A percentile compares a stretch with the other conserved stretches of the same genome.
Conservation (phyloP, 2,113 vertebrate genomes). For the Hemibagrus wyckioides region DNA sequence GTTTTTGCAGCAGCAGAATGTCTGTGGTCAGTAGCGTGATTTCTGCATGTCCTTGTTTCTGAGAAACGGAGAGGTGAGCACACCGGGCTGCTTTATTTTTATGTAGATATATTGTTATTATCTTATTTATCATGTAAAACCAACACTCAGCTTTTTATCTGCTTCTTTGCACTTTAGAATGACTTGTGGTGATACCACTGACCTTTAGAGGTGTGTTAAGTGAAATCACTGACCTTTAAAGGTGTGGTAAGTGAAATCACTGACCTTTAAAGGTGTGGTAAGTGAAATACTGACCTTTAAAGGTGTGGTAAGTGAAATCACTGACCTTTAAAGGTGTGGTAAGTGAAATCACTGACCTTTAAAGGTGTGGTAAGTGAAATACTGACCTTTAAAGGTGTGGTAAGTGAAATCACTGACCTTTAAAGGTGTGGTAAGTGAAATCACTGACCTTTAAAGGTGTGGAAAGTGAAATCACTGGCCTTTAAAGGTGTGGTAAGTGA, state of each 20-base stretch:
- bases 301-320: not conserved
- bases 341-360: not conserved
- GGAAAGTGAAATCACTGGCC: not conserved
- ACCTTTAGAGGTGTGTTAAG: not conserved
- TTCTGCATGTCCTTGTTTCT: not conserved
- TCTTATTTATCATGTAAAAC: not conserved
- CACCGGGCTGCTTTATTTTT: not conserved
- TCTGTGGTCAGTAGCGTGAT: not conserved
- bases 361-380: not conserved
- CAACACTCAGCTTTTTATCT: not conserved
- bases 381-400: not conserved
- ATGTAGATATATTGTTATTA: not conserved
- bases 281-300: no score
- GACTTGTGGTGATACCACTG: not conserved
- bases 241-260: not conserved
- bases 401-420: not conserved
- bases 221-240: not conserved
- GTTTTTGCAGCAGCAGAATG: not conserved
- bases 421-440: not conserved
- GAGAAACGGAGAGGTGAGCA: not conserved
- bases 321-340: not conserved
- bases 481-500: not conserved
- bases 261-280: not conserved
- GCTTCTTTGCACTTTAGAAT: not conserved
- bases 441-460: not conserved